Evolutionary conservation across 2,797 vertebrate genomes (phyloP).

Genomic region (Paguma larvata): DNA sequence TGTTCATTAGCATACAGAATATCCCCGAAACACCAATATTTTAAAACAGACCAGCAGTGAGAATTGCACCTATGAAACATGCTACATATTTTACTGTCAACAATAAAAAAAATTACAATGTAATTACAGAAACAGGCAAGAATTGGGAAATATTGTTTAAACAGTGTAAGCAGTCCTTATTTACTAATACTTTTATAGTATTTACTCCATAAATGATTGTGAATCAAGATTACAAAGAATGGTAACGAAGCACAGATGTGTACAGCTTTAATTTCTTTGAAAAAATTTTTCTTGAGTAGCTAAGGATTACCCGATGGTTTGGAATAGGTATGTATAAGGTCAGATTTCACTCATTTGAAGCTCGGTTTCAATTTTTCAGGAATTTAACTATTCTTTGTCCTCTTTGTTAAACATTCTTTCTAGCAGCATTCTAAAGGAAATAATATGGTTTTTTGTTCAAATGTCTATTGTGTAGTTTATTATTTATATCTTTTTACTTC

Average conservation of each 20-base stretch:
- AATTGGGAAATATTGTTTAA: background rate
- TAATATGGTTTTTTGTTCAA: conserved; percentile 1
- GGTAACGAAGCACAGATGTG: background rate
- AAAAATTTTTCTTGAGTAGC: conserved; percentile 21
- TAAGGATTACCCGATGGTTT: background rate
- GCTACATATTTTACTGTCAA: background rate
- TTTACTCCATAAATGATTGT: background rate
- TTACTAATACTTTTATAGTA: background rate
- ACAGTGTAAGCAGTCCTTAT: background rate
- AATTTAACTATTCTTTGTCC: background rate
- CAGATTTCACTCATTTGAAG: background rate
- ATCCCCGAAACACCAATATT: background rate
- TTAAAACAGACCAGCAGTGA: conserved; percentile 4
- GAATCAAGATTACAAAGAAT: conserved; percentile 18
- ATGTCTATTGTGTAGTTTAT: background rate
- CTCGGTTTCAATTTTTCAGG: conserved; percentile 36
- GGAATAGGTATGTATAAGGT: background rate
- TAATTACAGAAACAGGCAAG: conserved; percentile 47
- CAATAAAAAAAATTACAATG: conserved; percentile 28
- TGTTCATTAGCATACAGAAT: conserved; percentile 16
- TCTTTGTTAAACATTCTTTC: background rate
- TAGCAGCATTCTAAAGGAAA: conserved; percentile 10
- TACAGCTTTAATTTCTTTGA: background rate
- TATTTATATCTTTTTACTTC: background rate
- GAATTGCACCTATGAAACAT: conserved; percentile 31